Base-by-base conservation (phyloP, 2,113 vertebrate species). In the Perccottus glenii region DNA sequence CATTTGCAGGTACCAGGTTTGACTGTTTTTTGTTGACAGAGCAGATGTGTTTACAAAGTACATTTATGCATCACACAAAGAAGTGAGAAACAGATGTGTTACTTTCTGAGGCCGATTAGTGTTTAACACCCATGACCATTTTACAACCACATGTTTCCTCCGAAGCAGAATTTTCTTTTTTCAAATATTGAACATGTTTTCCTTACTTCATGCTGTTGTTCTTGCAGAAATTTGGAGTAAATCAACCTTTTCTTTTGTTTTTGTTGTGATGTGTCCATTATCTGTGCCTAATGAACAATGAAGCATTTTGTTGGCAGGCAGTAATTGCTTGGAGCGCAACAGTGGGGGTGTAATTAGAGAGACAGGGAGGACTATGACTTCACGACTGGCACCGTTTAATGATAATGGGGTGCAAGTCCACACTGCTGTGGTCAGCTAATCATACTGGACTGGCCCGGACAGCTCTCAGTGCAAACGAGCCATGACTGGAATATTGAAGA, bases 401-500 rank as follows among this genome's bases (percentile, higher is more conserved):
- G 83, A 79, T 91, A 90, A 93, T 91, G 71, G 84, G 85, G 77
- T 88, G 73, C 80, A 84, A 69, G 77, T 74, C 81, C 77, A 86
- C 85, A 77, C 73, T 74, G 61, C 85, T 78, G 87, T 88, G 88
- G 87, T 89, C 84, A 89, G 75, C 87, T 91, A 92, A 92, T 92
- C 86, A 90, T 71, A 82, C 72, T 73, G 76, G 82, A 78, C 83
- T 62, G 82, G 88, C 72, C 77, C 75, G 77, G 66, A 85, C 77
- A 74, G 82, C 79, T 77, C 79, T 75, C 76, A 70, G 69, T 77
- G 83, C 78, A 86, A 85, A 75, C 51, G 44, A 86, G 60, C 71
- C 76, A 85, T 92, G 90, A 90, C 87, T 70, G 71, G 90, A 92
- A 91, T 92, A 90, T 75, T 73, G 87, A 93, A 38, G 68, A 84